These are phyloP conservation scores for Microctenopoma steveboyesi DNA, from an alignment of 2,797 vertebrate genomes.

Conservation along the genomic window DNA sequence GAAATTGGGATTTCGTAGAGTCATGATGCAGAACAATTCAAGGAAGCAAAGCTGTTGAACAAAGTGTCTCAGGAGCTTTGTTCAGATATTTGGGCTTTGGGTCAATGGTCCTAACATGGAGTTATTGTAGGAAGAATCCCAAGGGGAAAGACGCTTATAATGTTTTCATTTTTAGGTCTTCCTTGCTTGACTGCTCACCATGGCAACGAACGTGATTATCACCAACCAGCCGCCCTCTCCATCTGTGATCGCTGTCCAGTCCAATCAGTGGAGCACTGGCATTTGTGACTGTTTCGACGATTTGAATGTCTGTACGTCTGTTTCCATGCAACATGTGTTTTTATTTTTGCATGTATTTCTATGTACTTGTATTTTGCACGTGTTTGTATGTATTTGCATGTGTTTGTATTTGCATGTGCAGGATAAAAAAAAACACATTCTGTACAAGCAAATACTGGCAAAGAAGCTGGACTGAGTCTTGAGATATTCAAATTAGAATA, in stretches of 20 bases:
- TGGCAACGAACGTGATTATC: conserved; percentile 39
- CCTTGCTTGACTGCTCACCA: conserved; percentile 32
- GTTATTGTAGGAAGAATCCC: conserved; percentile 34
- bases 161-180: conserved; percentile 48
- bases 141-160: conserved; percentile 9
- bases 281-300: conserved; percentile 45
- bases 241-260: conserved; percentile 1
- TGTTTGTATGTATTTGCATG: too few species aligned
- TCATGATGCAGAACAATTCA: conserved; percentile 67
- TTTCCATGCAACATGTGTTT: too few species aligned
- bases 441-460: neutral
- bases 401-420: too few species aligned
- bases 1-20: conserved; percentile 43
- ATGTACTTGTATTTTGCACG: too few species aligned
- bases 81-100: conserved; percentile 45
- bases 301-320: conserved; percentile 20
- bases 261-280: conserved; percentile 35
- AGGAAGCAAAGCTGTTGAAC: conserved; percentile 72
- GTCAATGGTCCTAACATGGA: conserved; percentile 51
- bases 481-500: too few species aligned
- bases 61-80: conserved; percentile 38
- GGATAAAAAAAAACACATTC: too few species aligned
- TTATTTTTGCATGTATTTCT: too few species aligned
- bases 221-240: neutral
- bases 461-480: neutral